Evolutionary conservation across 2,113 vertebrate genomes (phyloP).

Genomic region (Sorex araneus): DNA sequence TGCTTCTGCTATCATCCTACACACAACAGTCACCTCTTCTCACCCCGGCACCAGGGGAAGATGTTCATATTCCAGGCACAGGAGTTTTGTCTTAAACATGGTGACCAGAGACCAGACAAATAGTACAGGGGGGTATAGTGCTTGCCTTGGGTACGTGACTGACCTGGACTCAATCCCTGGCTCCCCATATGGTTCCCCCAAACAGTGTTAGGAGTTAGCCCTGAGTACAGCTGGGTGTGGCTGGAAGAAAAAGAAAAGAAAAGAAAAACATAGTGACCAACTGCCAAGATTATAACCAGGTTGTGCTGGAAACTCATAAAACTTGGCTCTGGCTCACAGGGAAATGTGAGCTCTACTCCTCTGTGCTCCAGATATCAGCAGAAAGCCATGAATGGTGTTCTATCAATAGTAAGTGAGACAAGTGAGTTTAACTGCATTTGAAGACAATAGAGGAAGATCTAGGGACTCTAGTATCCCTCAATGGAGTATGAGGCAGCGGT

Average conservation of each 20-base stretch:
- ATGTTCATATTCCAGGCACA: background rate
- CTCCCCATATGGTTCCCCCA: too few relatives aligned
- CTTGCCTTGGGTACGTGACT: too few relatives aligned
- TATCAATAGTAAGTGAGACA: background rate
- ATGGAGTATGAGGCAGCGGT: background rate
- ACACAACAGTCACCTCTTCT: constrained; percentile 71
- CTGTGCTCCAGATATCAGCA: constrained; percentile 63
- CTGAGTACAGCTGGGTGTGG: too few relatives aligned
- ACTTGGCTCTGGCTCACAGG: constrained; percentile 8
- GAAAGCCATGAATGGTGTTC: constrained; percentile 63
- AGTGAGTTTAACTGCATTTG: background rate
- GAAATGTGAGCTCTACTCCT: constrained; percentile 49
- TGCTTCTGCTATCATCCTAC: constrained; percentile 74
- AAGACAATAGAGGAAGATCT: background rate
- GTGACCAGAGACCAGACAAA: background rate
- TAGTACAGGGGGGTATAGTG: too few relatives aligned
- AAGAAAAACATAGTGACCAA: constrained; percentile 32
- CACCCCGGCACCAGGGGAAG: constrained; percentile 55
- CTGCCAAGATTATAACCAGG: constrained; percentile 49
- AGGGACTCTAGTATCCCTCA: background rate
- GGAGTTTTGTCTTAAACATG: constrained; percentile 32
- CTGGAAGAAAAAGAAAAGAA: too few relatives aligned
- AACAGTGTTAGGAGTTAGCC: too few relatives aligned
- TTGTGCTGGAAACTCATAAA: constrained; percentile 62
- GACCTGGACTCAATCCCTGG: too few relatives aligned